Percentiles rank a stretch among this genome's conserved stretches.
These are phyloP conservation scores for human (Homo sapiens) DNA, from an alignment of 2,113 vertebrate species.

Conservation along the genomic window GRCh38 chr12:1452501-1453000, in stretches of 20 bases:
- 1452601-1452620: not conserved
- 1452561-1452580: not conserved
- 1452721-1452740: not conserved
- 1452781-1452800: not conserved
- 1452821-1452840: not conserved
- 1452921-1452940: not conserved
- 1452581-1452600: not conserved
- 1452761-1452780: not conserved
- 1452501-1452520: not conserved
- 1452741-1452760: not conserved
- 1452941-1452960: not conserved
- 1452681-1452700: not conserved
- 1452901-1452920: not conserved
- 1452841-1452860: not conserved
- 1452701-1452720: not conserved
- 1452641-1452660: not conserved
- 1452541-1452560: not conserved
- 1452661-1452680: not conserved
- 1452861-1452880: not conserved
- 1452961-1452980: not conserved
- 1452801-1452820: not conserved
- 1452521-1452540: not conserved
- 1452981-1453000: not conserved
- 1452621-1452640: not conserved
- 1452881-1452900: not conserved